Base-by-base conservation (phyloP, 2,888 invertebrate genomes). In the Rotaria sp. region DNA sequence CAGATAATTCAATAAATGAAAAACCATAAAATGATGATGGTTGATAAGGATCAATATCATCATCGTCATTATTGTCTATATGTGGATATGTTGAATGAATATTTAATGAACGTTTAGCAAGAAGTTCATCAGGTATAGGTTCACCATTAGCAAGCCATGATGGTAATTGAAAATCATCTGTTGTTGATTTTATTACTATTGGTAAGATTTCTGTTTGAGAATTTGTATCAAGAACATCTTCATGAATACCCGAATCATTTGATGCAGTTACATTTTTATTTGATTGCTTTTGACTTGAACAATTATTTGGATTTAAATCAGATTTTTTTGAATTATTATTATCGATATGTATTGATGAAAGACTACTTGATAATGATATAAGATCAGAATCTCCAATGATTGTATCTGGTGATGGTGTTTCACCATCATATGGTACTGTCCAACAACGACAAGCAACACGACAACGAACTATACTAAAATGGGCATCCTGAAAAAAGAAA, bases 401-500 rank as follows among this genome's bases (percentile, higher is more conserved):
- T 18, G 75, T 35, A 86, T 89, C 89, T n/a, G 89, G 90, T 5
- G 91, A 88, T 0, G 92, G 92, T 86, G 92, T 91, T 84, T 93
- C 92, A 24, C 94, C 94, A 89, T 95, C 94, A 91, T 96, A 97
- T 85, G 93, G 93, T 88, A 94, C 94, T 11, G 94, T 94, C 96
- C 96, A 97, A 86, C 92, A 92, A 0, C 92, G 90, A 90, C 96
- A 96, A 0, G 95, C 95, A 52, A 93, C 91, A 75, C 94, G 93
- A 89, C 95, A 94, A 18, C 94, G 93, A 48, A 93, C 93, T 86
- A 96, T 94, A 90, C 94, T 94, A 89, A 93, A 93, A 88, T 95
- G 93, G 0, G 96, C 96, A 90, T 95, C 95, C 89, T 94, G 94
- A 52, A 97, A 92, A 91, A 96, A 96, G 45, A 45, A 26, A 41